Evolutionary conservation across 2,888 invertebrate species (phyloP), one percentile per base, ranked within the genome.

Genomic region (Thumatha senex): DNA sequence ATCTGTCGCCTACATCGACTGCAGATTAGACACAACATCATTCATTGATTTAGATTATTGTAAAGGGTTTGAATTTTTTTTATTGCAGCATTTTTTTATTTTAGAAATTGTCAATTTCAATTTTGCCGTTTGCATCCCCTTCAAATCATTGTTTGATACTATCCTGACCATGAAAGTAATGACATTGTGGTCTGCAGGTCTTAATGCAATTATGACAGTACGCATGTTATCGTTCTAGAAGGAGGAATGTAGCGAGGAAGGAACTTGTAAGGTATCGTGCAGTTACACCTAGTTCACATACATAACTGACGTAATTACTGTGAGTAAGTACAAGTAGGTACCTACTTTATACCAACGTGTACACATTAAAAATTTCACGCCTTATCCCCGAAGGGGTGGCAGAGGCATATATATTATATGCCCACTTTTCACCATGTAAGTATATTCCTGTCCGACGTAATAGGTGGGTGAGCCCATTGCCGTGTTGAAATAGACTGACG

Each of bases 11-110:
- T 77, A 67, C 68, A 79, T 81, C 78, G 73, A 70, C 72, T 63
- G 63, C 59, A 86, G 84, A 88, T 90, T 88, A 89, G 84, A 86
- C 80, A 82, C 85, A 83, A 78, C 76, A 80, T 77, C 83, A 88
- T 86, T 89, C 87, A 89, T 89, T 89, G 89, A 89, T 89, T 89
- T 79, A 65, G 63, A 78, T 81, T 77, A 75, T 62, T 70, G 67
- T 34, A 44, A 43, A 40, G 40, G 24, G 33, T 34, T 34, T 14
- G 9, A 48, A 13, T 8, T 0, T 38, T 45, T 35, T 44, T 38
- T 45, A 36, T 33, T n/a, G 13, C 2, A 12, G 40, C 4, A 39
- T 11, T 11, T 10, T 14, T 15, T 15, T 38, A 15, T 1, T n/a
- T 33, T 41, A 5, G 12, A 14, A 8, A 31, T 11, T 31, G 31